These are phyloP conservation scores for Tympanuchus pallidicinctus DNA, from an alignment of 2,113 vertebrate species.

Conservation along the genomic window DNA sequence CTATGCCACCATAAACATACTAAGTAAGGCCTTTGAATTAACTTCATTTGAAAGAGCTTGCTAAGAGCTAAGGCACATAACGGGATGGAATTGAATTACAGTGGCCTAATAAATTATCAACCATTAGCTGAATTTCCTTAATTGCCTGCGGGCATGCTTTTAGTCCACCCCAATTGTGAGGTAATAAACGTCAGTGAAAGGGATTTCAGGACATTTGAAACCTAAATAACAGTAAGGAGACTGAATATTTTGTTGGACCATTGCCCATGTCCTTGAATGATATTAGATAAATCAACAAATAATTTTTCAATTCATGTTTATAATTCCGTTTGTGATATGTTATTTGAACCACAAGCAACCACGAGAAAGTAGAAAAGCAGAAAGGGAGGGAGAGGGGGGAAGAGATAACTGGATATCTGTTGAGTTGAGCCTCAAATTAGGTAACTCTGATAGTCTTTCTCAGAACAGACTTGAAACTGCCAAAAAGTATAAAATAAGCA, in stretches of 20 bases:
- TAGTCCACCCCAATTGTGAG: slow-evolving; percentile 47
- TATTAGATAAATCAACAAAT: background rate
- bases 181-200: slow-evolving; percentile 11
- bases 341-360: background rate
- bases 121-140: slow-evolving; percentile 69
- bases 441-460: background rate
- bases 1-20: slow-evolving; percentile 3
- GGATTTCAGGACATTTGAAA: slow-evolving; percentile 5
- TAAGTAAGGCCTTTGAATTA: slow-evolving; percentile 40
- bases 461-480: background rate
- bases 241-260: slow-evolving; percentile 4
- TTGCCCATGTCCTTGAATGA: background rate
- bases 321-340: background rate
- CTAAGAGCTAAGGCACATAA: slow-evolving; percentile 36
- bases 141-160: slow-evolving; percentile 60
- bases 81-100: slow-evolving; percentile 37
- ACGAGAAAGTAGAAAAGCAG: background rate
- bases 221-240: background rate
- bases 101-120: slow-evolving; percentile 57
- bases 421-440: background rate
- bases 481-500: background rate
- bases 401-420: background rate
- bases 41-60: slow-evolving; percentile 35
- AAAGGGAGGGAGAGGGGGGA: background rate
- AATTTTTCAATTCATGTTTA: slow-evolving; percentile 27